Conservation (phyloP, 2,888 invertebrate species). For the Drosophila infuscata region DNA sequence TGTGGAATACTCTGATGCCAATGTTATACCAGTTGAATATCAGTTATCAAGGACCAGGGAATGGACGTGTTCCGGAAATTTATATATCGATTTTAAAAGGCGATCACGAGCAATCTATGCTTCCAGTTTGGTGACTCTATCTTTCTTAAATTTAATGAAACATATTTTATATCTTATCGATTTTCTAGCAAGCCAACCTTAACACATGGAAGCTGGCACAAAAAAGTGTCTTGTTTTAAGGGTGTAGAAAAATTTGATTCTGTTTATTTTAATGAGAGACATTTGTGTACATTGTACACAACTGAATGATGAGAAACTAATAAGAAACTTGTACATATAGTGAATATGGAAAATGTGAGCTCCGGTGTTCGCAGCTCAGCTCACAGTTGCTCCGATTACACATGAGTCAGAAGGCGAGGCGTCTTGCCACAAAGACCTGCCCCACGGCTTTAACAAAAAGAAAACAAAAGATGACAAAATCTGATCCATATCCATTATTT, state of each 20-base stretch:
- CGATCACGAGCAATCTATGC: not conserved
- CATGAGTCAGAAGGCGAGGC: not conserved
- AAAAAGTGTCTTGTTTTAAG: not conserved
- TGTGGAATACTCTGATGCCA: not conserved
- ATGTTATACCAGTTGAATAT: no score
- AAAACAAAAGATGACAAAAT: not conserved
- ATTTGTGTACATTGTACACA: not conserved
- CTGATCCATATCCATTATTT: slow-evolving; percentile 3
- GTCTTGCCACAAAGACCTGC: no score
- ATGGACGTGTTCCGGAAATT: not conserved
- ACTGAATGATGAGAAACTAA: no score
- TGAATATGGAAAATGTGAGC: not conserved
- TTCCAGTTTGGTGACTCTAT: not conserved
- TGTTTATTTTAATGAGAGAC: not conserved
- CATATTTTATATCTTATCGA: not conserved
- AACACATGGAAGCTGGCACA: not conserved
- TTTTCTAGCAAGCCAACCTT: not conserved
- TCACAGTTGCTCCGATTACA: not conserved
- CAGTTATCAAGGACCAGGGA: no score
- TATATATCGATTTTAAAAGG: not conserved
- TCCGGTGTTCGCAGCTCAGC: not conserved
- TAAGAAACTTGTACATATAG: not conserved
- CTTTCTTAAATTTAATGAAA: not conserved
- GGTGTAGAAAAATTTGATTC: not conserved
- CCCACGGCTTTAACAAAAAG: not conserved